A percentile compares a stretch with the other conserved stretches of the same genome.
Evolutionary conservation across 2,888 invertebrate genomes (phyloP).

Genomic region (Mesochorus sp.): DNA sequence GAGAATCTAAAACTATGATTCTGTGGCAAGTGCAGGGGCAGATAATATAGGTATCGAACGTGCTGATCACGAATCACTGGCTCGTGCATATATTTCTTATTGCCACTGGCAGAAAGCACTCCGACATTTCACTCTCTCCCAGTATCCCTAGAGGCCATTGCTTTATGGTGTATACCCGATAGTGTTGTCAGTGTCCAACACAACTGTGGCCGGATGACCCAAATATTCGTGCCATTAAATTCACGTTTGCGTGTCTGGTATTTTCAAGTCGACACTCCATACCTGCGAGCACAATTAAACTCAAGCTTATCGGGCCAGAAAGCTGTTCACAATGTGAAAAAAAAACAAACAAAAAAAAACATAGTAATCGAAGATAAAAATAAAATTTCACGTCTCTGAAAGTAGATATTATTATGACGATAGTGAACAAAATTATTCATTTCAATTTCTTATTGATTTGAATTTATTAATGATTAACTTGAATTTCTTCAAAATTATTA

Average conservation of each 20-base stretch:
- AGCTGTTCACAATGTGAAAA: too few species aligned
- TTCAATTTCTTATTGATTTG: neutral
- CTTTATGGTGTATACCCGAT: neutral
- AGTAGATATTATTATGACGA: neutral
- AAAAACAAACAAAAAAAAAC: too few species aligned
- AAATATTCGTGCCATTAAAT: constrained; percentile 57
- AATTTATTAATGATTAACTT: too few species aligned
- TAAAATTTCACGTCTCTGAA: too few species aligned
- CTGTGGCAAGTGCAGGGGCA: constrained; percentile 19
- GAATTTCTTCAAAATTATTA: too few species aligned
- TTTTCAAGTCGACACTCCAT: constrained; percentile 1
- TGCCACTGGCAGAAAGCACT: constrained; percentile 41
- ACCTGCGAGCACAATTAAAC: constrained; percentile 1
- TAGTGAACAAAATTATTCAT: neutral
- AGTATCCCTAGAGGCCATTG: neutral
- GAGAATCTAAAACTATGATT: constrained; percentile 22
- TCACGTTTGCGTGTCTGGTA: constrained; percentile 26
- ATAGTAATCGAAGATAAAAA: too few species aligned
- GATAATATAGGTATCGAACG: constrained; percentile 48
- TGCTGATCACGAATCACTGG: constrained; percentile 39
- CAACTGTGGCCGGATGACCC: constrained; percentile 54
- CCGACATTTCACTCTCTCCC: neutral
- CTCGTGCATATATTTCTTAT: constrained; percentile 44
- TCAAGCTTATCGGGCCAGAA: neutral
- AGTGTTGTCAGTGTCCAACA: constrained; percentile 27